Evolutionary conservation across 2,888 invertebrate genomes (phyloP).

Genomic region (Drosophila subquinaria): DNA sequence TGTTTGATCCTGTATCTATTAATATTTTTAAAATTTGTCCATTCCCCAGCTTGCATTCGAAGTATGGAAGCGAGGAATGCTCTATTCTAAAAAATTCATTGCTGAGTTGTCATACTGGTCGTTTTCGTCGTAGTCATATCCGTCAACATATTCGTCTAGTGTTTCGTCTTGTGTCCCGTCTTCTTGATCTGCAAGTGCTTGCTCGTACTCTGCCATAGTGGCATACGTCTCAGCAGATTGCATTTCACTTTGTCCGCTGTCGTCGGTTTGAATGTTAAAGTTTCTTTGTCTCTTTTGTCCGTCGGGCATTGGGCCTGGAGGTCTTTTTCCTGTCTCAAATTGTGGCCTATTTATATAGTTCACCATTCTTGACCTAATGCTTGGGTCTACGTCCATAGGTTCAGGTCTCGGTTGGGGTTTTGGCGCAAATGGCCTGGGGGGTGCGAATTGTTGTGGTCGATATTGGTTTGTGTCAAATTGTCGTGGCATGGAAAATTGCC

Average conservation of each 20-base stretch:
- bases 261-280: background rate
- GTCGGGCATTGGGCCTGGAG: constrained; percentile 1
- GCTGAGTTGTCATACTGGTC: too few species aligned
- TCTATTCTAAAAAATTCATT: too few species aligned
- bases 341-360: constrained; percentile 3
- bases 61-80: too few species aligned
- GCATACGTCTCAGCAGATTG: background rate
- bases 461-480: background rate
- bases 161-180: too few species aligned
- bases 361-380: background rate
- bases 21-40: too few species aligned
- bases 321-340: background rate
- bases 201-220: too few species aligned
- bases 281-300: constrained; percentile 1
- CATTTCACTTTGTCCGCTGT: background rate
- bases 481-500: background rate
- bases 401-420: background rate
- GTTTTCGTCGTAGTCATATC: too few species aligned
- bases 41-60: too few species aligned
- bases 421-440: background rate
- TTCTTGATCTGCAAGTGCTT: too few species aligned
- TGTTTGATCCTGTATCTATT: too few species aligned
- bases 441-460: background rate
- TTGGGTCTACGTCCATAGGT: background rate
- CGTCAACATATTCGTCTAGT: too few species aligned